These are phyloP conservation scores for Urocitellus parryii DNA, from an alignment of 2,113 vertebrate species.

Conservation along the genomic window DNA sequence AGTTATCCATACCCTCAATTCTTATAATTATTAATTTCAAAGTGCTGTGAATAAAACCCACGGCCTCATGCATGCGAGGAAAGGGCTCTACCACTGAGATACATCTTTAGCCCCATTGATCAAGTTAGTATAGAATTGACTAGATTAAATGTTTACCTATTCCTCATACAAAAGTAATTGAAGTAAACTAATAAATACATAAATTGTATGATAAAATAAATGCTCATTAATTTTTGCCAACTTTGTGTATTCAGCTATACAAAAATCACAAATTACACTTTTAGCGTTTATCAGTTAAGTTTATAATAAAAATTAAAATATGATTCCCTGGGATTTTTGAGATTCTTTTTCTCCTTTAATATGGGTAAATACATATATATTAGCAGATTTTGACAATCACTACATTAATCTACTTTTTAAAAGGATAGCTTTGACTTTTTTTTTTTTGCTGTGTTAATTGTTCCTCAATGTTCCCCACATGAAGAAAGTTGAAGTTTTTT, in stretches of 20 bases:
- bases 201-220: background rate
- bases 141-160: background rate
- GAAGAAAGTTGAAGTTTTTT: background rate
- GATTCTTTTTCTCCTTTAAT: background rate
- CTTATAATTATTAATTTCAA: background rate
- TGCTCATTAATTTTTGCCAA: background rate
- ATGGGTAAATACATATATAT: background rate
- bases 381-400: background rate
- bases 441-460: background rate
- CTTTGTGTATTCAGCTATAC: background rate
- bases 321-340: background rate
- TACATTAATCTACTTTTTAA: background rate
- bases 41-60: background rate
- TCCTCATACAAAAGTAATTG: background rate
- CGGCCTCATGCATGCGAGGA: background rate
- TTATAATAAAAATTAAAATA: background rate
- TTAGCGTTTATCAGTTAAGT: background rate
- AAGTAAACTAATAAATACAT: background rate
- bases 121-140: background rate
- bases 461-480: background rate
- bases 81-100: background rate
- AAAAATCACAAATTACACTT: background rate
- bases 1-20: background rate
- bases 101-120: background rate
- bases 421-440: background rate